Evolutionary conservation across 2,113 vertebrate species (phyloP), one percentile per base, ranked within the genome.

Genomic region (Takifugu flavidus): DNA sequence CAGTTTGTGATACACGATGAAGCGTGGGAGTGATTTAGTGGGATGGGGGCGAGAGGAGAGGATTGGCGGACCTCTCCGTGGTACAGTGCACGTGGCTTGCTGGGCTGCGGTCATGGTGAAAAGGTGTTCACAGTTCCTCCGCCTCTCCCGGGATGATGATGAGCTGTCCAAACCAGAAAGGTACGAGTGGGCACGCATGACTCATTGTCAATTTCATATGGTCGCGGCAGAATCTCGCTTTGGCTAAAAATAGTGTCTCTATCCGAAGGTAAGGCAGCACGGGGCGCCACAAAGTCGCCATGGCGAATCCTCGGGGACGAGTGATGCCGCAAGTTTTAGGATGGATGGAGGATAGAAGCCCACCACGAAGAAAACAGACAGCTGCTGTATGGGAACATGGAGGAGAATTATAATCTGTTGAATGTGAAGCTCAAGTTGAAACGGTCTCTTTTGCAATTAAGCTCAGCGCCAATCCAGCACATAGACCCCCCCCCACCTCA

Each of bases 141-240:
- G 72, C 71, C 72, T 65, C 53, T 74, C 53, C 61, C 1, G 74
- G 64, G 71, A 67, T 70, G 49, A 47, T 52, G 51, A 50, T 52
- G 74, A 65, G 59, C 43, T 53, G 56, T 68, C 74, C 64, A 72
- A 52, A 29, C 56, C 13, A 47, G 15, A 29, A 66, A 79, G 74
- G 69, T 76, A 74, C 25, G 72, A 72, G 13, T 31, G 52, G 82
- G 25, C 69, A 77, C 64, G 52, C 67, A 79, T 77, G 81, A 80
- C 69, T 80, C 78, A 80, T 64, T 81, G 84, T 85, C 78, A 78
- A 63, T 77, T 78, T 70, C 70, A 73, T 63, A 84, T 80, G 61
- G 79, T 81, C 74, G 70, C 66, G 49, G 61, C 71, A 73, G 7
- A 31, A 31, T 31, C 34, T 39, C 34, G 34, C 11, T 39, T 31